A percentile compares a stretch with the other conserved stretches of the same genome.
Evolutionary conservation across 2,888 invertebrate species (phyloP).

Genomic region (Carabus problematicus): DNA sequence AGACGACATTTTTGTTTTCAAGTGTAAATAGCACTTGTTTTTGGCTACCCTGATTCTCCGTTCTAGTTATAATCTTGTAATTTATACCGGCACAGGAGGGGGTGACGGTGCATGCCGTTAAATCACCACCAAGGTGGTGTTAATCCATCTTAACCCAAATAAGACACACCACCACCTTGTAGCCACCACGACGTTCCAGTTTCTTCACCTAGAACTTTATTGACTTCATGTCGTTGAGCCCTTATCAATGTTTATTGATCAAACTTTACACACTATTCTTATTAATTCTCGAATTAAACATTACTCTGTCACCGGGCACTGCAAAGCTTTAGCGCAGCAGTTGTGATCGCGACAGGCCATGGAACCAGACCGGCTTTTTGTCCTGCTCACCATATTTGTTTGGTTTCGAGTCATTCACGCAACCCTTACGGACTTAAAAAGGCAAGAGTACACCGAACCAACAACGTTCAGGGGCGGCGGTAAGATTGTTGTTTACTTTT

Average conservation of each 20-base stretch:
- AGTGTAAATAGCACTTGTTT: too few relatives aligned
- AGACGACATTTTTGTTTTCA: too few relatives aligned
- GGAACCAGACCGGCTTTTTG: neutral
- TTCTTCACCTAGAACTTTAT: too few relatives aligned
- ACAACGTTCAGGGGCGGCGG: slow-evolving; percentile 20
- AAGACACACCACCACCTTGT: too few relatives aligned
- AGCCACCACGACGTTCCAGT: too few relatives aligned
- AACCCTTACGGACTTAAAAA: slow-evolving; percentile 13
- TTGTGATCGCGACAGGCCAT: slow-evolving; percentile 18
- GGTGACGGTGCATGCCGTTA: too few relatives aligned
- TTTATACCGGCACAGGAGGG: too few relatives aligned
- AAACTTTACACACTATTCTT: slow-evolving; percentile 13
- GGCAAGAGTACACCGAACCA: slow-evolving; percentile 13
- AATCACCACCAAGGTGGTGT: too few relatives aligned
- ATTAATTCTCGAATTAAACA: slow-evolving; percentile 1
- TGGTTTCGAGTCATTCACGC: slow-evolving; percentile 15
- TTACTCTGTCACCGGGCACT: neutral
- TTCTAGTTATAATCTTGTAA: too few relatives aligned
- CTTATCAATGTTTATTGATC: slow-evolving; percentile 22
- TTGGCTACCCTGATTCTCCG: too few relatives aligned
- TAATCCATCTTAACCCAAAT: too few relatives aligned
- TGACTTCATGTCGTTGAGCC: too few relatives aligned
- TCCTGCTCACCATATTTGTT: neutral
- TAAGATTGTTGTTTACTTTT: slow-evolving; percentile 7
- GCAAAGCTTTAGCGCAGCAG: neutral